phyloP scores from a whole-genome alignment of 2,888 invertebrate genomes.

The Heliconius ismenius region DNA sequence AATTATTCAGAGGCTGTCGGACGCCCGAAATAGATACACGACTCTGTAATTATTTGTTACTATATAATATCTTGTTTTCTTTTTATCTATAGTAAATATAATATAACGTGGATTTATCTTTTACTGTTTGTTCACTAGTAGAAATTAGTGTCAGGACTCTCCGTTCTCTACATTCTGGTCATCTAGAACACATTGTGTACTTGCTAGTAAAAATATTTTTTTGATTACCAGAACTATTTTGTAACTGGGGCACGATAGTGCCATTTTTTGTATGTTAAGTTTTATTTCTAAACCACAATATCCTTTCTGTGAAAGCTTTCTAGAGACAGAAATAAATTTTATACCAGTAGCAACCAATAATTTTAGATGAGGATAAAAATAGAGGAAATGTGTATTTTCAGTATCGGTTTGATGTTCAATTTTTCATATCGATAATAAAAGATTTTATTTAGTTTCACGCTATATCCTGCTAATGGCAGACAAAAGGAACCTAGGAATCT shows the following conservation, averaged over 20 bases:
- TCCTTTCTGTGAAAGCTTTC: background rate
- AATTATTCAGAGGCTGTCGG: constrained; percentile 27
- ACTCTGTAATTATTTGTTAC: constrained; percentile 13
- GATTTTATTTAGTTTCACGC: too few relatives aligned
- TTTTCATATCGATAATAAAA: too few relatives aligned
- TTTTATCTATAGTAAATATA: background rate
- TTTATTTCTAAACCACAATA: background rate
- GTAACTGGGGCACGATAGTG: background rate
- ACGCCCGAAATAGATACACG: constrained; percentile 14
- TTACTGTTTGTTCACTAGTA: background rate
- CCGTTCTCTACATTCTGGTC: background rate
- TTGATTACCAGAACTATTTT: background rate
- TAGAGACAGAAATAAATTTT: background rate
- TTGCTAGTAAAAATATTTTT: background rate
- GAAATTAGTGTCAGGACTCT: background rate
- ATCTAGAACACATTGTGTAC: background rate
- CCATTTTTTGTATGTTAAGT: background rate
- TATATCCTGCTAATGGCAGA: too few relatives aligned
- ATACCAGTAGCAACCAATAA: too few relatives aligned
- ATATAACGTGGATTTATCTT: background rate
- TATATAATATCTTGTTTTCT: background rate
- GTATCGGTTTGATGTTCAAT: background rate
- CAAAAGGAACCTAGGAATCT: too few relatives aligned
- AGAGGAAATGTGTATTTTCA: background rate
- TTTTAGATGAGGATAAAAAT: too few relatives aligned